Percentiles rank a stretch among this genome's conserved stretches.
These are phyloP conservation scores for Clarias gariepinus DNA, from an alignment of 2,113 vertebrate species.

Conservation along the genomic window DNA sequence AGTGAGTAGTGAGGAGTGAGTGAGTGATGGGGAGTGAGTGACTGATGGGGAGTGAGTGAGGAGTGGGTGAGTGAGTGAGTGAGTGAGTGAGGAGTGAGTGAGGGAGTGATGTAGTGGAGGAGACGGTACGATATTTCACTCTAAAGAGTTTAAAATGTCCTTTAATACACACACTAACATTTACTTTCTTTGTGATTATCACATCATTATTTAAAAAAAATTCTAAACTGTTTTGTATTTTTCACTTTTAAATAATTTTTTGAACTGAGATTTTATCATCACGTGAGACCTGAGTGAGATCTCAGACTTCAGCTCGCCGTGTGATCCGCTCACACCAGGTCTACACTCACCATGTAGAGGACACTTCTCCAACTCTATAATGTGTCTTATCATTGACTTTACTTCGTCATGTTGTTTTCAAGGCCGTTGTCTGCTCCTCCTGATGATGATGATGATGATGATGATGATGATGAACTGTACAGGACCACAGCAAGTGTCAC, in stretches of 20 bases:
- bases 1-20: too few relatives aligned
- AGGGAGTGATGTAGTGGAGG: too few relatives aligned
- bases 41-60: too few relatives aligned
- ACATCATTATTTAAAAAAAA: not conserved
- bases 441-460: conserved; percentile 32
- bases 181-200: not conserved
- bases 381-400: not conserved
- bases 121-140: too few relatives aligned
- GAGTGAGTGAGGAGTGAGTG: too few relatives aligned
- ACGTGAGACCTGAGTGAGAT: not conserved
- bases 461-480: conserved; percentile 35
- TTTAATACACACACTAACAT: not conserved
- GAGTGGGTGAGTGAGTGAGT: too few relatives aligned
- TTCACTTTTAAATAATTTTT: not conserved
- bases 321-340: not conserved
- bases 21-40: too few relatives aligned
- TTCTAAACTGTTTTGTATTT: too few relatives aligned
- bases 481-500: conserved; percentile 63
- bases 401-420: conserved; percentile 28
- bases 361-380: not conserved
- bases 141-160: too few relatives aligned
- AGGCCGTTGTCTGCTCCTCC: conserved; percentile 42
- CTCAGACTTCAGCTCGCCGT: not conserved
- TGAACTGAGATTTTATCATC: too few relatives aligned
- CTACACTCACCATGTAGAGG: not conserved